phyloP scores from a whole-genome alignment of 2,113 vertebrate genomes.

The Ceratotherium simum region DNA sequence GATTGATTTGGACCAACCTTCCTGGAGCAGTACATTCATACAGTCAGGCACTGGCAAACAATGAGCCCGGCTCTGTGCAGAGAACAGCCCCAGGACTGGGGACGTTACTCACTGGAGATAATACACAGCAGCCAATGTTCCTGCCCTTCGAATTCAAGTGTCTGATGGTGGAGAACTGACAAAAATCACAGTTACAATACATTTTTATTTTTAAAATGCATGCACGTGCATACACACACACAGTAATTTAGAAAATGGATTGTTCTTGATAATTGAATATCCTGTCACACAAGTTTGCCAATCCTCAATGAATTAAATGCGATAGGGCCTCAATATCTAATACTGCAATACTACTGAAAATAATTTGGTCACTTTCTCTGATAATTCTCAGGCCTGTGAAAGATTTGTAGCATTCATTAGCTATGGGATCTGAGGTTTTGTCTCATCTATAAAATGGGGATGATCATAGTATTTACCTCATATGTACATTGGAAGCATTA shows the following conservation, averaged over 20 bases:
- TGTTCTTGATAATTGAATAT: neutral
- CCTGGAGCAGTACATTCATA: neutral
- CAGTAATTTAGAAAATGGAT: neutral
- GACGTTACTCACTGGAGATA: neutral
- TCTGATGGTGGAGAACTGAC: neutral
- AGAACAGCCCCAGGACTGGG: neutral
- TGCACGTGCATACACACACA: neutral
- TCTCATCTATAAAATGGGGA: neutral
- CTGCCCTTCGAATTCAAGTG: neutral
- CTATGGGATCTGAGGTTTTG: neutral
- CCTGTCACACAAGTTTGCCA: neutral
- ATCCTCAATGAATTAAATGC: slow-evolving; percentile 24
- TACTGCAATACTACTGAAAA: neutral
- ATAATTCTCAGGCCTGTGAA: neutral
- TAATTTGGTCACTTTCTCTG: neutral
- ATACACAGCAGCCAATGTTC: neutral
- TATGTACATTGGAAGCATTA: neutral
- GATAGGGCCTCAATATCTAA: neutral
- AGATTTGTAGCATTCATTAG: neutral
- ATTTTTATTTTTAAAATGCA: neutral
- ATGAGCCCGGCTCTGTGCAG: neutral
- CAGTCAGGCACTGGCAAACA: neutral
- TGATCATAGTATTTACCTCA: neutral
- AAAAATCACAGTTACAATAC: neutral
- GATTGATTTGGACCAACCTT: slow-evolving; percentile 59